phyloP scores from a whole-genome alignment of 2,888 invertebrate species.

The Oxystoma pomonae region DNA sequence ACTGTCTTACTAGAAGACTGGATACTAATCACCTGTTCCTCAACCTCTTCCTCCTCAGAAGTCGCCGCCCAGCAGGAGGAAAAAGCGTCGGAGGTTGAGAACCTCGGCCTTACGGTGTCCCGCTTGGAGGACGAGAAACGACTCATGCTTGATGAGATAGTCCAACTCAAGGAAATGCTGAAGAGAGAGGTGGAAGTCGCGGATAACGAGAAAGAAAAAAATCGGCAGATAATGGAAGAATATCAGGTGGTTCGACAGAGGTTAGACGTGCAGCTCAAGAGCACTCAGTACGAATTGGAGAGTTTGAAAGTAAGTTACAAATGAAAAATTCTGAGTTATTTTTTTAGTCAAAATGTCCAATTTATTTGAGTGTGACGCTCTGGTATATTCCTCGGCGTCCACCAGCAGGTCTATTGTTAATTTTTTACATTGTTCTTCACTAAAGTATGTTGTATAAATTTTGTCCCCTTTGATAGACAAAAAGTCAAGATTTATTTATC shows the following conservation, averaged over 20 bases:
- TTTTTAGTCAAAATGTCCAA: too few relatives aligned
- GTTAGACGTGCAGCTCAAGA: conserved; percentile 74
- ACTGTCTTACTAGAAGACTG: conserved; percentile 49
- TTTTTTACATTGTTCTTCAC: too few relatives aligned
- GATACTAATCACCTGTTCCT: conserved; percentile 48
- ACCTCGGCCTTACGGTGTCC: conserved; percentile 48
- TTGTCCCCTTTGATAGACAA: too few relatives aligned
- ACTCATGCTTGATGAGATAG: conserved; percentile 48
- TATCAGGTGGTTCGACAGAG: conserved; percentile 90
- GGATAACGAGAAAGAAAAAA: conserved; percentile 68
- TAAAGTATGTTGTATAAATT: too few relatives aligned
- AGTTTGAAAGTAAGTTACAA: conserved; percentile 66
- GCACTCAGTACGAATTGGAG: conserved; percentile 58
- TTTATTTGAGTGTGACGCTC: too few relatives aligned
- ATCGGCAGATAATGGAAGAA: conserved; percentile 80
- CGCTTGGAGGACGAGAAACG: conserved; percentile 65
- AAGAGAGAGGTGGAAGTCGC: conserved; percentile 71
- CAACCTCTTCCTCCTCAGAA: conserved; percentile 51
- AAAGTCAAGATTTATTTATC: too few relatives aligned
- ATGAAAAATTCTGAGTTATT: too few relatives aligned
- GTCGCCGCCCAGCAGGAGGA: conserved; percentile 57
- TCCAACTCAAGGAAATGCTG: conserved; percentile 70
- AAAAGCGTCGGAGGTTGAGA: conserved; percentile 55
- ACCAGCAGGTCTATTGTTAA: too few relatives aligned
- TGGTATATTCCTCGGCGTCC: too few relatives aligned